These are phyloP conservation scores for Agrenia bidenticulata DNA, from an alignment of 2,888 invertebrate genomes.

Conservation along the genomic window DNA sequence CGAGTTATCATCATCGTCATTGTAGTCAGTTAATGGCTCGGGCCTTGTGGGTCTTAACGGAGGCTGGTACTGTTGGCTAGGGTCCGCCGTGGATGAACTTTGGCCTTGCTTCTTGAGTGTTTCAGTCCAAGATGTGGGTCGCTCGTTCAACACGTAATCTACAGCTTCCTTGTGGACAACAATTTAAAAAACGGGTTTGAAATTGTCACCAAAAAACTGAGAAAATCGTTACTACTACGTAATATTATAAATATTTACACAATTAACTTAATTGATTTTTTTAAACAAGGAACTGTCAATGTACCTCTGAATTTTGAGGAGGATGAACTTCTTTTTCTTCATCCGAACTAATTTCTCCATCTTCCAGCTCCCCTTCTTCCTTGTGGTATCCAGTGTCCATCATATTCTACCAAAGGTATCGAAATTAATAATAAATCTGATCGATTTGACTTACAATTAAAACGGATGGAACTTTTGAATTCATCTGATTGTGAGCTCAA, in stretches of 20 bases:
- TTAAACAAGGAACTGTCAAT: background rate
- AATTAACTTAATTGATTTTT: no score
- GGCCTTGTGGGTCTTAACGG: background rate
- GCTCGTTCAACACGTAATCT: constrained; percentile 1
- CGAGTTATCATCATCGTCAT: no score
- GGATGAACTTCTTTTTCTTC: constrained; percentile 12
- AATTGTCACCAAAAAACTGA: no score
- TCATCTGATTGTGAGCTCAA: no score
- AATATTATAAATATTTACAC: no score
- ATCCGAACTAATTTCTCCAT: constrained; percentile 33
- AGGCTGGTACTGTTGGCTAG: background rate
- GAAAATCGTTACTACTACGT: no score
- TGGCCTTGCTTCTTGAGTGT: background rate
- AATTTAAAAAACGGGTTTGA: no score
- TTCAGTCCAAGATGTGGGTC: background rate
- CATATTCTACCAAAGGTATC: background rate
- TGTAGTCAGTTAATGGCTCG: background rate
- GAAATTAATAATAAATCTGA: no score
- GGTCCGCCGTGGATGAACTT: background rate
- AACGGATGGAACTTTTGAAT: no score
- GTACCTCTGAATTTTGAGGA: background rate
- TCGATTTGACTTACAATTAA: no score
- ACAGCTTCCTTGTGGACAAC: background rate
- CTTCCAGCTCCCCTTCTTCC: constrained; percentile 25
- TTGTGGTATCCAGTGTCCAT: background rate